A percentile compares a stretch with the other conserved stretches of the same genome.
phyloP scores from a whole-genome alignment of 2,888 invertebrate species.

The Apodemia duryi region DNA sequence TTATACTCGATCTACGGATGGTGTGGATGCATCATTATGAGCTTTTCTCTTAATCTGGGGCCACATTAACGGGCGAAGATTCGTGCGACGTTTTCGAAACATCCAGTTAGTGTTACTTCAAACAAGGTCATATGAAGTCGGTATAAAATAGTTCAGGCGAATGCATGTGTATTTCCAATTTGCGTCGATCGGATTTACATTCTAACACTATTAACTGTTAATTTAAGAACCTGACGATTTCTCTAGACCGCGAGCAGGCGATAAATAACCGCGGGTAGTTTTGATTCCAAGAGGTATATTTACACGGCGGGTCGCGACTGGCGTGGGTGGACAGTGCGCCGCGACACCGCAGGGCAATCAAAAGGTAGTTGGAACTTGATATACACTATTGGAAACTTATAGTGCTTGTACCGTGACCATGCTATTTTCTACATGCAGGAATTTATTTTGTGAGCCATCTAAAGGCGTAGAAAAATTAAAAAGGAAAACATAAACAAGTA shows the following conservation, averaged over 20 bases:
- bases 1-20: no score
- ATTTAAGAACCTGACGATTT: constrained; percentile 40
- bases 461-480: neutral
- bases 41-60: no score
- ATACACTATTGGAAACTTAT: constrained; percentile 38
- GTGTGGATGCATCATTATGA: no score
- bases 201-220: neutral
- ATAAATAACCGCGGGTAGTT: constrained; percentile 72
- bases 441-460: neutral
- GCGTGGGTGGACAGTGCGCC: constrained; percentile 38
- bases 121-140: no score
- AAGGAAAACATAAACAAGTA: no score
- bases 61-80: no score
- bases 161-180: no score
- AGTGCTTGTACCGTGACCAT: constrained; percentile 27
- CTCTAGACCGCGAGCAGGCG: constrained; percentile 34
- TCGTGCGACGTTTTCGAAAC: no score
- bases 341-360: constrained; percentile 52
- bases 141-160: no score
- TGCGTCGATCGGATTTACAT: neutral
- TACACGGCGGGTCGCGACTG: constrained; percentile 52
- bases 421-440: neutral
- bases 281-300: constrained; percentile 69
- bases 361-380: constrained; percentile 49
- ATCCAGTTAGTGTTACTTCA: no score